Evolutionary conservation across 2,888 invertebrate species (phyloP).

Genomic region (Dolichomitus sp.): DNA sequence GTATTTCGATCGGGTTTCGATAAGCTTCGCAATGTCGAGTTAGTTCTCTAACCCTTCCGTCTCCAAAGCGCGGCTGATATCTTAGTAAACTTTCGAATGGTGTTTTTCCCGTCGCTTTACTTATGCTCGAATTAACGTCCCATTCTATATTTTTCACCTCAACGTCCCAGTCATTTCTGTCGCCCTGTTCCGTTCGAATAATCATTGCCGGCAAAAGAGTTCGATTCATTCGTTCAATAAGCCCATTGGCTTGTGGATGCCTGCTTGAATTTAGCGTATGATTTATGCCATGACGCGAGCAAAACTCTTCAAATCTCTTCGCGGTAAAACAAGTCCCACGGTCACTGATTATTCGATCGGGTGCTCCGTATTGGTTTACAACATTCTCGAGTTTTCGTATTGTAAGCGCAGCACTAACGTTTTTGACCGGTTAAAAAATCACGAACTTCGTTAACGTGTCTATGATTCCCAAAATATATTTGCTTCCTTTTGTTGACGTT

Average conservation of each 20-base stretch:
- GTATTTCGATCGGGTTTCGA: conserved; percentile 7
- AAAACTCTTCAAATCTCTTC: conserved; percentile 33
- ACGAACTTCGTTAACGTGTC: conserved; percentile 50
- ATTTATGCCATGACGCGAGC: conserved; percentile 36
- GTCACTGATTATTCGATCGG: conserved; percentile 65
- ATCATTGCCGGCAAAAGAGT: conserved; percentile 55
- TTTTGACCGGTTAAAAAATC: conserved; percentile 16
- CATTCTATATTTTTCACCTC: conserved; percentile 51
- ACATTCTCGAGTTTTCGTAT: conserved; percentile 51
- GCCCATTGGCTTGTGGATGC: conserved; percentile 64
- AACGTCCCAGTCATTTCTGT: conserved; percentile 18
- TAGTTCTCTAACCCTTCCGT: background rate
- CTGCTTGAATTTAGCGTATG: conserved; percentile 57
- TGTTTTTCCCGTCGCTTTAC: conserved; percentile 62
- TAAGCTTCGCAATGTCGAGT: conserved; percentile 15
- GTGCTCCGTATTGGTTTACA: conserved; percentile 59
- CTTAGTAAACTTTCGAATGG: conserved; percentile 63
- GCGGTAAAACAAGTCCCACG: conserved; percentile 61
- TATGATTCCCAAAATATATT: conserved; percentile 60
- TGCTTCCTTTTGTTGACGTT: conserved; percentile 33
- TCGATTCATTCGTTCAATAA: conserved; percentile 58
- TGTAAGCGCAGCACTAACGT: background rate
- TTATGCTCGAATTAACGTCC: conserved; percentile 59
- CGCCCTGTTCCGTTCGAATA: conserved; percentile 46
- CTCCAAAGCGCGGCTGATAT: conserved; percentile 21